These are phyloP conservation scores for Balanococcus diminutus DNA, from an alignment of 2,888 invertebrate genomes.

Conservation along the genomic window DNA sequence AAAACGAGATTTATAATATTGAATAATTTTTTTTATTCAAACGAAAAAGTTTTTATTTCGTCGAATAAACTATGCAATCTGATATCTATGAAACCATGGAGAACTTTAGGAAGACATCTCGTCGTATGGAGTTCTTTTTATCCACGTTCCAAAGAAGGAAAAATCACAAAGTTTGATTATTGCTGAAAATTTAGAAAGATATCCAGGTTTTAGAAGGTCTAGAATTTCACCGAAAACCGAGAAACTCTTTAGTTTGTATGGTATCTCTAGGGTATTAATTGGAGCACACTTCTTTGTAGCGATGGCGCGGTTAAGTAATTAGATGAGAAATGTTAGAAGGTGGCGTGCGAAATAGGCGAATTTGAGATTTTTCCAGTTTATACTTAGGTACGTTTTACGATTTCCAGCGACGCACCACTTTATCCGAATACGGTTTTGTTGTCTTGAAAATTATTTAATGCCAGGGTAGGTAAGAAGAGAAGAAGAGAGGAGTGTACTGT, in stretches of 20 bases:
- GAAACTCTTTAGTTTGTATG: neutral
- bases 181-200: neutral
- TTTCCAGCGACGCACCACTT: no score
- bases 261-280: neutral
- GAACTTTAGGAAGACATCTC: neutral
- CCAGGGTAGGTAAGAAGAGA: no score
- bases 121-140: neutral
- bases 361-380: neutral
- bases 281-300: neutral
- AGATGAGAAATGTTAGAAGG: neutral
- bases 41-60: constrained; percentile 18
- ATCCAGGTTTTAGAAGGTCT: neutral
- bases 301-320: neutral
- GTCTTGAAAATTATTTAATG: no score
- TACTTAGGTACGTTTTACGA: no score
- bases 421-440: no score
- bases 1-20: constrained; percentile 25
- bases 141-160: no score
- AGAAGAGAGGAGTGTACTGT: no score
- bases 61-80: neutral
- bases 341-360: neutral
- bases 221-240: neutral
- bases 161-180: neutral
- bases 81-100: neutral
- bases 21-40: constrained; percentile 10